Evolutionary conservation across 1,140 invertebrate genomes (phyloP).

Genomic region (Drosophila simulans): DNA sequence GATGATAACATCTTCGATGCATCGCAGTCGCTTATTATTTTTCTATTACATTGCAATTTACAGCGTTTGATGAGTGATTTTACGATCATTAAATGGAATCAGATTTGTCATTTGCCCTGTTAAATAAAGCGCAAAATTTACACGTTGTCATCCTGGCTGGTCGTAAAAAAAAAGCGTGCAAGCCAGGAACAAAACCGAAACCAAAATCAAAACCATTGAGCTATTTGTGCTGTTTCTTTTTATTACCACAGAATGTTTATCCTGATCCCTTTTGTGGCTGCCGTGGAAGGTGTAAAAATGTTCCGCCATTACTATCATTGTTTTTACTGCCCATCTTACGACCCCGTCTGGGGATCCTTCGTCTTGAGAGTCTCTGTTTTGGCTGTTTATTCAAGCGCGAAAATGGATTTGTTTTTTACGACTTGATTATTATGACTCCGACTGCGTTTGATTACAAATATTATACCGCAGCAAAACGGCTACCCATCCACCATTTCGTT

Average conservation of each 20-base stretch:
- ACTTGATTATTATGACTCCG: conserved; percentile 80
- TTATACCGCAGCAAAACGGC: conserved; percentile 50
- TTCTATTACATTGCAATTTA: conserved; percentile 81
- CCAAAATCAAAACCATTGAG: conserved; percentile 52
- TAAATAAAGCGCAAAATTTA: conserved; percentile 71
- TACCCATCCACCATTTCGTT: not conserved
- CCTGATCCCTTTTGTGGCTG: conserved; percentile 47
- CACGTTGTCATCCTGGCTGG: conserved; percentile 46
- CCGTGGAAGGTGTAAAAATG: conserved; percentile 75
- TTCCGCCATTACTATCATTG: conserved; percentile 78
- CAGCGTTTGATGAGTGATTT: conserved; percentile 63
- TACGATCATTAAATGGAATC: conserved; percentile 66
- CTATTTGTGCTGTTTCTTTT: conserved; percentile 62
- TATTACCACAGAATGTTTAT: conserved; percentile 51
- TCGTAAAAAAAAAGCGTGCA: conserved; percentile 48
- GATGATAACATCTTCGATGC: conserved; percentile 66
- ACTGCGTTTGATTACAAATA: conserved; percentile 83
- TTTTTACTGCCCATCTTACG: conserved; percentile 64
- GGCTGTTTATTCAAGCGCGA: conserved; percentile 73
- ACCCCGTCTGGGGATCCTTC: conserved; percentile 31
- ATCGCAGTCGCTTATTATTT: conserved; percentile 69
- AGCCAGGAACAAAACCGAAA: not conserved
- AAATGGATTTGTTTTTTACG: conserved; percentile 83
- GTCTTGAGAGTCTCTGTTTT: conserved; percentile 35
- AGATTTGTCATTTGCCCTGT: conserved; percentile 68